Evolutionary conservation across 2,888 invertebrate species (phyloP).

Genomic region (Aporophyla nigra): DNA sequence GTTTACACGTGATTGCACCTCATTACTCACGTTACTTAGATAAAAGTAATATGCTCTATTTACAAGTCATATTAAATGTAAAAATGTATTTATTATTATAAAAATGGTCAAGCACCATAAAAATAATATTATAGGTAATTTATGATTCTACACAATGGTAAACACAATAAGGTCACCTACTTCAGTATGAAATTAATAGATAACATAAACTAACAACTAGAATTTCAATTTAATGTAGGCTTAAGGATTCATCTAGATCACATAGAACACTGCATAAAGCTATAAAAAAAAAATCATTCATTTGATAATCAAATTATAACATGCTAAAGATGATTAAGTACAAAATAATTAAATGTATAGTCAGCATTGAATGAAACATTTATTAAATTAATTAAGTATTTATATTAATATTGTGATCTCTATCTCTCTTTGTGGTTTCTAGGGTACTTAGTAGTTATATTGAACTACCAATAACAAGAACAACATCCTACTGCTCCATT

Average conservation of each 20-base stretch:
- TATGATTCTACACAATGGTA: constrained; percentile 18
- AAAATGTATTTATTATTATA: not conserved
- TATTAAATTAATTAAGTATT: not conserved
- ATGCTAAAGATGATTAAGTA: not conserved
- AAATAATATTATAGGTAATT: constrained; percentile 19
- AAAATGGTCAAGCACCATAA: constrained; percentile 8
- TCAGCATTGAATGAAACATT: not conserved
- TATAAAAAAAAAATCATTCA: not conserved
- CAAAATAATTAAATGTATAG: not conserved
- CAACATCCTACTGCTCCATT: not conserved
- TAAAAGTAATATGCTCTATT: not conserved
- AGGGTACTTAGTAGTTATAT: not conserved
- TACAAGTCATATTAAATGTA: constrained; percentile 5
- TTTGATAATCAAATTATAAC: not conserved
- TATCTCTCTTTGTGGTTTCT: not conserved
- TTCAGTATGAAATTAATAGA: constrained; percentile 6
- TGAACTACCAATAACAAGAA: not conserved
- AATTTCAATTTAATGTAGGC: not conserved
- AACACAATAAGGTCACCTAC: not conserved
- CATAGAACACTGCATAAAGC: not conserved
- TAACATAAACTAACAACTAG: not conserved
- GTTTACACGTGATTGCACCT: constrained; percentile 5
- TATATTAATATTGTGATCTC: constrained; percentile 10
- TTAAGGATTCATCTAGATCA: not conserved
- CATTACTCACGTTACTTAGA: not conserved